Conservation (phyloP, 92 coral and sea anemone genomes). For the Isaurus tuberculatus region DNA sequence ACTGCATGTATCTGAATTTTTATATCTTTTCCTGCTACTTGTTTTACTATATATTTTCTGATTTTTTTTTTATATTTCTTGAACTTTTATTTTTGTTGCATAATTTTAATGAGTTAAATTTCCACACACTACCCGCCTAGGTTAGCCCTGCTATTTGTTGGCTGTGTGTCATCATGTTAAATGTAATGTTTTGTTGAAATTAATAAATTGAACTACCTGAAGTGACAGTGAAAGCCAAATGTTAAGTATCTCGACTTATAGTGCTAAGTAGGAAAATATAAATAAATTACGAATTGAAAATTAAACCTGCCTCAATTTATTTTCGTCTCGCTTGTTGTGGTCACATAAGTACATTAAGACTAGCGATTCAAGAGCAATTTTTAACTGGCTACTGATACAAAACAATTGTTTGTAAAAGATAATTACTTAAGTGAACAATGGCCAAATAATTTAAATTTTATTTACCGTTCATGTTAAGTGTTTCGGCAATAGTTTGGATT, state of each 20-base stretch:
- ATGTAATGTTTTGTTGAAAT: constrained; percentile 12
- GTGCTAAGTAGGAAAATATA: neutral
- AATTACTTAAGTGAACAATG: neutral
- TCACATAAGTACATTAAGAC: neutral
- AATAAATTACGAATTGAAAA: constrained; percentile 1
- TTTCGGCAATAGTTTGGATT: neutral
- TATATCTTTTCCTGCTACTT: neutral
- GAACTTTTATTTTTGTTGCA: neutral
- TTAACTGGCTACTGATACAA: neutral
- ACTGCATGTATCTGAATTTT: neutral
- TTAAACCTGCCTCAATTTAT: neutral
- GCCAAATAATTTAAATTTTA: constrained; percentile 1
- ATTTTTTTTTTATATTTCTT: neutral
- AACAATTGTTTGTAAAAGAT: neutral
- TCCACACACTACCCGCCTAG: constrained; percentile 3
- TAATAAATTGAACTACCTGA: constrained; percentile 6
- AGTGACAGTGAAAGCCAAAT: neutral
- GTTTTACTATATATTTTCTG: neutral
- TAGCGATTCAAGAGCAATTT: constrained; percentile 1
- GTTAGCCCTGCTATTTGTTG: constrained; percentile 9
- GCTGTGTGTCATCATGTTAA: neutral
- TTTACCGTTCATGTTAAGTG: constrained; percentile 4
- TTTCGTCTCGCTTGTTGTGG: constrained; percentile 1
- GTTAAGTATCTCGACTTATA: neutral
- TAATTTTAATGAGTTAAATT: constrained; percentile 8